A percentile compares a stretch with the other conserved stretches of the same genome.
These are phyloP conservation scores for Drosophila bipectinata DNA, from an alignment of 1,140 invertebrate species.

Conservation along the genomic window DNA sequence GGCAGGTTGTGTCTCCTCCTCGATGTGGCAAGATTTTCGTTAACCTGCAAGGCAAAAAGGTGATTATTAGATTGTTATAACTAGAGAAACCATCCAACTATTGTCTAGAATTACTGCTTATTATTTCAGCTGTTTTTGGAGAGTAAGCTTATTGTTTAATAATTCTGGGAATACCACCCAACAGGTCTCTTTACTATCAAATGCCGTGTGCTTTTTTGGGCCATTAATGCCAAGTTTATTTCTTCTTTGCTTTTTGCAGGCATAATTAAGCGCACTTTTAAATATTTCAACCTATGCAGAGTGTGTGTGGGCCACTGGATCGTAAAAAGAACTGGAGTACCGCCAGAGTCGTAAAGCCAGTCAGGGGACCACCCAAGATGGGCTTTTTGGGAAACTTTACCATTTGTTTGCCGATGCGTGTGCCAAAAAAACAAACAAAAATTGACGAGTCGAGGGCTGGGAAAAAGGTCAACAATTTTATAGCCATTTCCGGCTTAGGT, in stretches of 20 bases:
- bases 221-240: conserved; percentile 48
- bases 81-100: not conserved
- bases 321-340: conserved; percentile 68
- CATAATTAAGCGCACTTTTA: conserved; percentile 79
- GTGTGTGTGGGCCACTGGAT: conserved; percentile 40
- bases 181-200: conserved; percentile 44
- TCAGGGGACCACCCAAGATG: conserved; percentile 23
- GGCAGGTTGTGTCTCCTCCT: not conserved
- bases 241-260: conserved; percentile 41
- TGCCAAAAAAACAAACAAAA: conserved; percentile 39
- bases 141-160: not conserved
- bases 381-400: conserved; percentile 10
- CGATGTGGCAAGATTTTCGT: conserved; percentile 8
- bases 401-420: conserved; percentile 29
- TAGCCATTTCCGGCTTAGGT: conserved; percentile 67
- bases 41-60: conserved; percentile 1
- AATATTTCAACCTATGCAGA: conserved; percentile 71
- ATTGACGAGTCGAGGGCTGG: conserved; percentile 2
- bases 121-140: not conserved
- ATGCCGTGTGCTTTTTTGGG: conserved; percentile 49
- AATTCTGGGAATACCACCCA: conserved; percentile 33
- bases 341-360: conserved; percentile 56
- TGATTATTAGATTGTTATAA: not conserved
- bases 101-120: not conserved
- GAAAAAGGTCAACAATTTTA: conserved; percentile 76